phyloP scores from a whole-genome alignment of 1,140 invertebrate genomes.

The Dendroctonus ponderosae region DNA sequence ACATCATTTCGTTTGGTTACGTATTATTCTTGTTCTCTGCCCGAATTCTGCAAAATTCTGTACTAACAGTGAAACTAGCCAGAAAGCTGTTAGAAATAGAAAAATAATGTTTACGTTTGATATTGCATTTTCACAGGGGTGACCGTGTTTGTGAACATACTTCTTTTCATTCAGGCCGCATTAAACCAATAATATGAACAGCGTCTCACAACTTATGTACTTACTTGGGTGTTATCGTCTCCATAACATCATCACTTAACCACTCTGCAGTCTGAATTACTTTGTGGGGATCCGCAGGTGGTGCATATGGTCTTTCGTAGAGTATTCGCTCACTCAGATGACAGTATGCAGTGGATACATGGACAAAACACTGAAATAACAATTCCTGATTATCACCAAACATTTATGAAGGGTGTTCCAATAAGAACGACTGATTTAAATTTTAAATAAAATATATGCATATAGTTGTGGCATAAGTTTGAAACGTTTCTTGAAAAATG shows the following conservation, averaged over 20 bases:
- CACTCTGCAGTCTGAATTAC: slow-evolving; percentile 73
- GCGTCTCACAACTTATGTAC: slow-evolving; percentile 4
- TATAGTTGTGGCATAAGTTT: background rate
- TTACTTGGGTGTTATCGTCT: slow-evolving; percentile 41
- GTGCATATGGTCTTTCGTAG: slow-evolving; percentile 67
- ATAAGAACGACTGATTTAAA: background rate
- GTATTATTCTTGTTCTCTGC: too few relatives aligned
- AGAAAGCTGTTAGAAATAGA: too few relatives aligned
- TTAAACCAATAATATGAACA: too few relatives aligned
- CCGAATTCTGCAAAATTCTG: too few relatives aligned
- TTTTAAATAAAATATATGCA: background rate
- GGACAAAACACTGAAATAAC: slow-evolving; percentile 51
- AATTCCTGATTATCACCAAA: background rate
- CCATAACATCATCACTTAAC: slow-evolving; percentile 58
- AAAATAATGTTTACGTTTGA: too few relatives aligned
- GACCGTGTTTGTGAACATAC: too few relatives aligned
- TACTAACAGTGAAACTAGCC: too few relatives aligned
- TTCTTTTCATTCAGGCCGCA: too few relatives aligned
- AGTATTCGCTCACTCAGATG: slow-evolving; percentile 66
- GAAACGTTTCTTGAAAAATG: too few relatives aligned
- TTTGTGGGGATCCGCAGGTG: slow-evolving; percentile 66
- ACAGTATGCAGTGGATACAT: slow-evolving; percentile 65
- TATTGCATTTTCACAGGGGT: too few relatives aligned
- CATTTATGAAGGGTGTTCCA: background rate
- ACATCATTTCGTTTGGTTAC: too few relatives aligned